A percentile compares a stretch with the other conserved stretches of the same genome.
phyloP scores from a whole-genome alignment of 2,113 vertebrate genomes.

The Halichoeres trimaculatus region DNA sequence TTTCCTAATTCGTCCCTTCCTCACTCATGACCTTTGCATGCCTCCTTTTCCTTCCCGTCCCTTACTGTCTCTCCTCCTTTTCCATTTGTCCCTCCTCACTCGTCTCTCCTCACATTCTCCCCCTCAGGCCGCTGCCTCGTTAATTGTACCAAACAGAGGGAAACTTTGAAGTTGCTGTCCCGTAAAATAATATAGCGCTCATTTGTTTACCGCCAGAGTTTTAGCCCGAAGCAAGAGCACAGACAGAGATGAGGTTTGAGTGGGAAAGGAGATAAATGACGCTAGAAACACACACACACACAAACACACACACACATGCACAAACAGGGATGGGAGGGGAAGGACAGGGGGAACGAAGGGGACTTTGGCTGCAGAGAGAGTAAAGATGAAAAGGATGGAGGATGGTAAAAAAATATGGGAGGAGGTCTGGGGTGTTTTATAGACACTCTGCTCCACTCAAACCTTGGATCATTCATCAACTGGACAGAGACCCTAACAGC shows the following conservation, averaged over 20 bases:
- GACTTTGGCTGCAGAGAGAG: slow-evolving; percentile 34
- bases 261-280: slow-evolving; percentile 23
- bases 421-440: slow-evolving; percentile 56
- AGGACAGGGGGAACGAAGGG: neutral
- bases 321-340: neutral
- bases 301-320: slow-evolving; percentile 9
- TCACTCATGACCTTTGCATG: neutral
- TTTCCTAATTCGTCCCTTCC: neutral
- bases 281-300: slow-evolving; percentile 19
- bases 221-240: slow-evolving; percentile 34
- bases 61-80: neutral
- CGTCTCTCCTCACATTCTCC: slow-evolving; percentile 27
- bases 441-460: slow-evolving; percentile 60
- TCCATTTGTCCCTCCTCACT: slow-evolving; percentile 8
- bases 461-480: slow-evolving; percentile 63
- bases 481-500: slow-evolving; percentile 51
- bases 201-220: slow-evolving; percentile 55
- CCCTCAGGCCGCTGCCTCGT: slow-evolving; percentile 41
- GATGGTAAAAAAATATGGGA: slow-evolving; percentile 17
- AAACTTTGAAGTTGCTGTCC: slow-evolving; percentile 57
- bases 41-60: neutral
- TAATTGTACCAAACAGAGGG: slow-evolving; percentile 45
- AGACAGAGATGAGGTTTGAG: slow-evolving; percentile 13
- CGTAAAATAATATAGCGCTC: slow-evolving; percentile 57
- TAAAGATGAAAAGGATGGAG: slow-evolving; percentile 46